Evolutionary conservation across 2,113 vertebrate species (phyloP), one percentile per base, ranked within the genome.

Genomic region (Nothoprocta perdicaria): DNA sequence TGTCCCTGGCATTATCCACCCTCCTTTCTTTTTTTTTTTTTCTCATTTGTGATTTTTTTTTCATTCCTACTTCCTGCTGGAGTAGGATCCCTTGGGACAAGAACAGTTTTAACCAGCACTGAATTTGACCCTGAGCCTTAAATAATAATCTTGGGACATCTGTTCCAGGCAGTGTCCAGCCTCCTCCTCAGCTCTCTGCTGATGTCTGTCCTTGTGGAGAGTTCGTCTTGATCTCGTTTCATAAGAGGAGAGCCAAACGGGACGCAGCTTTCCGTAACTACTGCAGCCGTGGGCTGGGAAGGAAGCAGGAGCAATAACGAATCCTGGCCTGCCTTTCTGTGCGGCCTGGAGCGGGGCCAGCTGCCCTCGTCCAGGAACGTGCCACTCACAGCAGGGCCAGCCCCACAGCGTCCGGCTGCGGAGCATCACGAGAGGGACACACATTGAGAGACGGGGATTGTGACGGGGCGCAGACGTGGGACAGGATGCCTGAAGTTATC

Each of bases 51-150:
- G 52, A 90, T 50, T 62, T 83, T 45, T 38, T 78, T 3, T 0
- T 21, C 66, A 31, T 5, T 45, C 26, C 15, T 35, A 45, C 27
- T 48, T 0, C 53, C 0, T 45, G 65, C 57, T 55, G 33, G 14
- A 89, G 69, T 4, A 23, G 61, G 50, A 40, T 58, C 66, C 27
- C 38, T 24, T 2, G 0, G 52, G 57, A 68, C 19, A 71, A 53
- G 38, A 68, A 17, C 0, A 0, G 29, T 21, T 43, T 84, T 48
- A 29, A 50, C 40, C 80, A 69, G n/a, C 61, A 18, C 31, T 13
- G 61, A 16, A 8, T 2, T 9, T 55, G 55, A 84, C 45, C 65
- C 55, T 73, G 26, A 73, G 60, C 38, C 46, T 60, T 38, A 33
- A 67, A 29, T 22, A 74, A 63, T 48, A 52, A 63, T 2, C n/a